Base-by-base conservation (phyloP, 2,888 invertebrate genomes). In the Caenorhabditis japonica region DNA sequence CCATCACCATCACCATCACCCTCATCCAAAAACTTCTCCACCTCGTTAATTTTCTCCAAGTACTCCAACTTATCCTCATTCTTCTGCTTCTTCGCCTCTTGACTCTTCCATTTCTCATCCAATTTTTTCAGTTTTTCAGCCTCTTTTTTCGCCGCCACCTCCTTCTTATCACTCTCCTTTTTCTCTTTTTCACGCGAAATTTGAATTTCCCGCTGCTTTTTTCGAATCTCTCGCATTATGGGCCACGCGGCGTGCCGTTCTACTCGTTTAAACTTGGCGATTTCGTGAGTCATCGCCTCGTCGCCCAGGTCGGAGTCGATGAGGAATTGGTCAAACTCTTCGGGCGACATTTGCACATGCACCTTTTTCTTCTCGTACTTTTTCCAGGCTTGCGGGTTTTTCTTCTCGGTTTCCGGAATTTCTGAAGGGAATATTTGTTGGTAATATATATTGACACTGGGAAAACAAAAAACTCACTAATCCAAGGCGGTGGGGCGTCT, bases 261-360 rank as follows among this genome's bases (percentile, higher is more conserved):
- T 12, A 61, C 27, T 43, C 38, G 25, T 25, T 59, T 56, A 23
- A 51, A 69, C 19, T 69, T 68, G 0, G 41, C 33, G n/a, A 74
- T 69, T 51, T 74, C 74, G 23, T 25, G 39, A 15, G 36, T 36
- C 30, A 69, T 38, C 25, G 21, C 17, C 10, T 47, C 53, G 21
- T 74, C 74, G 0, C 62, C 52, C 0, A 34, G 8, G 13, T 74
- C 62, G 2, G 47, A 59, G 25, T 59, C 56, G n/a, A 53, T 34
- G 17, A 74, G 38, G 36, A 30, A 69, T n/a, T 69, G 27, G 7
- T 69, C 69, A 25, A 74, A 60, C 15, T 74, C 62, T 30, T 74
- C 69, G 1, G 51, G 43, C 10, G 72, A 47, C 59, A 52, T 53
- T 15, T 49, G 30, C 8, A 25, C 34, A 25, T 49, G 41, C n/a